Percentiles rank a stretch among this genome's conserved stretches.
Evolutionary conservation across 2,113 vertebrate species (phyloP).

Genomic region (Oxyruncus cristatus): DNA sequence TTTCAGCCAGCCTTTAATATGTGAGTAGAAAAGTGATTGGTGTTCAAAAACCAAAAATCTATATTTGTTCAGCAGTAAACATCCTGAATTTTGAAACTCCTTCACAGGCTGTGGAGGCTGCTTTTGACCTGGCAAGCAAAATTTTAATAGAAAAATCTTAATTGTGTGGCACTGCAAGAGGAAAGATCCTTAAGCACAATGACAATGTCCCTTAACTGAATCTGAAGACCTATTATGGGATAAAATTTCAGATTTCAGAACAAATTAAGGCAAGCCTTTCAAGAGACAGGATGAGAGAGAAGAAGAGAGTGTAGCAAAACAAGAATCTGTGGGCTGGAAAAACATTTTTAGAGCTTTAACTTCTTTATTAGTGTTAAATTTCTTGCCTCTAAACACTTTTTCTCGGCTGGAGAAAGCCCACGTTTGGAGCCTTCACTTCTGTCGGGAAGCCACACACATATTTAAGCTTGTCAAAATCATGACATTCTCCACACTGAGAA

Average conservation of each 20-base stretch:
- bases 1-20: not conserved
- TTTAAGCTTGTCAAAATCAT: not conserved
- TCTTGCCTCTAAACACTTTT: not conserved
- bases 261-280: not conserved
- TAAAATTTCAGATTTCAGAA: not conserved
- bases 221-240: not conserved
- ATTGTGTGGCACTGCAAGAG: not conserved
- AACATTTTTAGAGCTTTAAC: not conserved
- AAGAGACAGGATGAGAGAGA: not conserved
- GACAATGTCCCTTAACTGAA: not conserved
- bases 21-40: not conserved
- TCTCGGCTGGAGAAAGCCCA: not conserved
- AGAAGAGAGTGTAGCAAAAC: not conserved
- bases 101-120: not conserved
- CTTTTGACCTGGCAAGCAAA: not conserved
- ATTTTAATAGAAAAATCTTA: not conserved
- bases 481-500: not conserved
- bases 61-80: not conserved
- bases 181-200: not conserved
- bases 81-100: not conserved
- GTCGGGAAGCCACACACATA: not conserved
- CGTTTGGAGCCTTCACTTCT: not conserved
- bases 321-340: not conserved
- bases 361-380: constrained; percentile 2
- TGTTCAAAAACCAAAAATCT: not conserved